Conservation (phyloP, 2,113 vertebrate species). For the Nanorana parkeri region DNA sequence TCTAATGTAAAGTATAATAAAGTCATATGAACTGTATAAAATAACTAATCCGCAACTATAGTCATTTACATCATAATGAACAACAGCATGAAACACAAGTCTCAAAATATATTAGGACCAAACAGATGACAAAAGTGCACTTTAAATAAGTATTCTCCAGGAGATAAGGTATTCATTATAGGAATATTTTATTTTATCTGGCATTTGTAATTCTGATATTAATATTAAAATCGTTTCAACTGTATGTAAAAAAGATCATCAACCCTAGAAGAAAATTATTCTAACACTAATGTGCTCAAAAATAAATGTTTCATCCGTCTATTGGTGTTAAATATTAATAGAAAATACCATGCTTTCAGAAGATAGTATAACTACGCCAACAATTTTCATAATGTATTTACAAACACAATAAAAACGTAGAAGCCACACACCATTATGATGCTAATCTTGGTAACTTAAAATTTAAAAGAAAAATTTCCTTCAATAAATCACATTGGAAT, state of each 20-base stretch:
- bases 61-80: conserved; percentile 32
- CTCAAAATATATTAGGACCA: conserved; percentile 32
- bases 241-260: conserved; percentile 48
- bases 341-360: conserved; percentile 24
- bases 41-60: not conserved
- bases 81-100: conserved; percentile 4
- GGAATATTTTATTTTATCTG: conserved; percentile 45
- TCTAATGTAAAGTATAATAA: not conserved
- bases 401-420: conserved; percentile 23
- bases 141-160: conserved; percentile 48
- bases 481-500: not conserved
- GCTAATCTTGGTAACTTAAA: conserved; percentile 27
- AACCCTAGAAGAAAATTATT: conserved; percentile 45
- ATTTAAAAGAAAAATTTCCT: conserved; percentile 1
- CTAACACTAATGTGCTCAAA: conserved; percentile 39
- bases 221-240: conserved; percentile 53
- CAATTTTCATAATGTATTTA: conserved; percentile 43
- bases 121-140: conserved; percentile 33
- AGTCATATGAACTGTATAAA: not conserved
- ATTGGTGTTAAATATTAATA: conserved; percentile 51
- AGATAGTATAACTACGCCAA: conserved; percentile 26
- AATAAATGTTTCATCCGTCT: conserved; percentile 48
- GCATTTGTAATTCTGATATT: conserved; percentile 45
- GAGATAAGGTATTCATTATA: conserved; percentile 26
- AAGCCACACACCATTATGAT: conserved; percentile 19